Evolutionary conservation across 1,140 invertebrate genomes (phyloP), one percentile per base, ranked within the genome.

Genomic region (Brachionus plicatilis): DNA sequence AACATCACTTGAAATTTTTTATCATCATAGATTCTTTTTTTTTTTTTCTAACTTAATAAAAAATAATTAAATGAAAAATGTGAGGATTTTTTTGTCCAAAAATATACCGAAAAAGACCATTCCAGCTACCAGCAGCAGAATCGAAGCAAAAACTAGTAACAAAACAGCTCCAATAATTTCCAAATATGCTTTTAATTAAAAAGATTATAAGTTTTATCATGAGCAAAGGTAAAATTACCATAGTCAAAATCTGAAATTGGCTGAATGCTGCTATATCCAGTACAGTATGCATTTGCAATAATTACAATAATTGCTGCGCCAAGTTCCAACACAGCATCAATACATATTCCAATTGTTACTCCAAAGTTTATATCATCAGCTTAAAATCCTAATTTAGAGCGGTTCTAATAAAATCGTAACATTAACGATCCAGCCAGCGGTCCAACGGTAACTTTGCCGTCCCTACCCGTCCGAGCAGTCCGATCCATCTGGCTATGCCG

Each of bases 21-120:
- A 65, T 45, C 53, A 60, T 65, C 29, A 82, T 60, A 11, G 79
- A 53, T 82, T 82, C 79, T 65, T 82, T 82, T 65, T 82, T 82
- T 3, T 82, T 82, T 47, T 82, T 82, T 3, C 72, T 17, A 0
- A 76, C 72, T 76, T 11, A 27, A n/a, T n/a, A 65, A 56, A 65
- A 68, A 65, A 27, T 20, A 60, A 65, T 65, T 60, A 29, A 27
- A 43, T 60, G 56, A 29, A 20, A 66, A 33, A 45, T 11, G 2
- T 27, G 11, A 17, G 2, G 5, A 50, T 76, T 27, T 27, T 20
- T 11, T 20, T 24, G n/a, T 27, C 8, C 8, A 20, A 43, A 17
- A 7, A 29, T 11, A 66, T 82, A 82, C 79, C 17, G 17, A 65
- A 82, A 68, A 47, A 82, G 8, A 82, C 12, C 1, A 82, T 17